phyloP scores from a whole-genome alignment of 2,113 vertebrate genomes.

The Piliocolobus tephrosceles region DNA sequence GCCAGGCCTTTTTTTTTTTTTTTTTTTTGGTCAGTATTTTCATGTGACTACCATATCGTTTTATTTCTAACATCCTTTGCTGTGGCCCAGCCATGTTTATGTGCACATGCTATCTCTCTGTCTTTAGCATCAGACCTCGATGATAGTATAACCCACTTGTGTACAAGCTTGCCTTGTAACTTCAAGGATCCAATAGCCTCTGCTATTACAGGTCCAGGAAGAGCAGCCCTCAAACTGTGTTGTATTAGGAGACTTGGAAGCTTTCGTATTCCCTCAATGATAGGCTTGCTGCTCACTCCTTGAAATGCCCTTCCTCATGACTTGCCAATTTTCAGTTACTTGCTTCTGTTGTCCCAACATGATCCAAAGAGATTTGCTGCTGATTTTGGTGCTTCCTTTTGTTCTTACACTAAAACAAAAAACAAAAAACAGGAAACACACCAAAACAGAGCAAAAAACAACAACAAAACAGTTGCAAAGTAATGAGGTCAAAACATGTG shows the following conservation, averaged over 20 bases:
- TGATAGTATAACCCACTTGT: background rate
- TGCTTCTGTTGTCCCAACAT: background rate
- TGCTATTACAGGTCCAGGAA: background rate
- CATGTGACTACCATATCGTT: background rate
- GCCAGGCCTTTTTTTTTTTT: background rate
- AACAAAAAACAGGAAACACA: background rate
- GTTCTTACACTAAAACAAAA: background rate
- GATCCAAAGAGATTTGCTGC: background rate
- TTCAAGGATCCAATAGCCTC: background rate
- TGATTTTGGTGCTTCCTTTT: background rate
- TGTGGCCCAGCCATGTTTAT: background rate
- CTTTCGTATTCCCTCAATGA: background rate
- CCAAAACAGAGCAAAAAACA: background rate
- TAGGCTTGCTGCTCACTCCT: background rate
- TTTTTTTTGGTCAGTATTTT: background rate
- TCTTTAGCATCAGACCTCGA: background rate
- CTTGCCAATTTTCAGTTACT: background rate
- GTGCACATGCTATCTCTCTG: background rate
- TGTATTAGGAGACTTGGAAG: background rate
- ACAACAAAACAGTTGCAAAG: background rate
- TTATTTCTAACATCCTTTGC: background rate
- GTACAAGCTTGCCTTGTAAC: background rate
- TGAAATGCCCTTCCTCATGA: background rate
- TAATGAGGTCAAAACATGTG: background rate
- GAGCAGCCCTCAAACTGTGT: background rate